Base-by-base conservation (phyloP, 2,888 invertebrate genomes). In the Rhaphigaster nebulosa region DNA sequence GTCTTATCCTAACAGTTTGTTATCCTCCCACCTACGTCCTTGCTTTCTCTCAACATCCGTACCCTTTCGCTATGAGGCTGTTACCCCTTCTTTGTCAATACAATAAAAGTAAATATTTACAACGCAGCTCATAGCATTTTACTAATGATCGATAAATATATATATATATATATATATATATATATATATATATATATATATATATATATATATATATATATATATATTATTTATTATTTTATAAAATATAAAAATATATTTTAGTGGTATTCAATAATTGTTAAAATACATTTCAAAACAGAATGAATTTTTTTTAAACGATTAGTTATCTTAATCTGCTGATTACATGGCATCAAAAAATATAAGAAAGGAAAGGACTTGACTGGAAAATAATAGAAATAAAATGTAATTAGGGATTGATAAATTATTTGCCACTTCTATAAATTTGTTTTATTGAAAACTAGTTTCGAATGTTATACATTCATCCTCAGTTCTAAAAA, bases 1-100 rank as follows among this genome's bases (percentile, higher is more conserved):
- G 88, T 88, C 88, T 88, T 88, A 88, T 88, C 88, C 88, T 60
- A 60, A 60, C 84, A 84, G 45, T 84, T 45, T 45, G 84, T 84
- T 50, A 84, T 84, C 84, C 84, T 45, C 84, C 45, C 45, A 12
- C 45, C 84, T 84, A 45, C 84, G 84, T 84, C 84, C 84, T 50
- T 45, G n/a, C 84, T 84, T 45, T 50, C 26, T 84, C 45, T 84
- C 45, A 45, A 45, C 45, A 38, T 34, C 38, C 70, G 34, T 20
- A n/a, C 41, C 84, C 23, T 38, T 76, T 76, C 76, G n/a, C 41
- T 45, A 15, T 1, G 23, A 38, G 70, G 34, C 34, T 76, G 12
- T 20, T 18, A 5, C 20, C 38, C 34, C 10, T 20, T 76, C 15
- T 8, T 38, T 29, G 10, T 13, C 15, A 76, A 20, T 38, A 76